A percentile compares a stretch with the other conserved stretches of the same genome.
phyloP scores from a whole-genome alignment of 2,888 invertebrate species.

The Chromoteleia sp. region DNA sequence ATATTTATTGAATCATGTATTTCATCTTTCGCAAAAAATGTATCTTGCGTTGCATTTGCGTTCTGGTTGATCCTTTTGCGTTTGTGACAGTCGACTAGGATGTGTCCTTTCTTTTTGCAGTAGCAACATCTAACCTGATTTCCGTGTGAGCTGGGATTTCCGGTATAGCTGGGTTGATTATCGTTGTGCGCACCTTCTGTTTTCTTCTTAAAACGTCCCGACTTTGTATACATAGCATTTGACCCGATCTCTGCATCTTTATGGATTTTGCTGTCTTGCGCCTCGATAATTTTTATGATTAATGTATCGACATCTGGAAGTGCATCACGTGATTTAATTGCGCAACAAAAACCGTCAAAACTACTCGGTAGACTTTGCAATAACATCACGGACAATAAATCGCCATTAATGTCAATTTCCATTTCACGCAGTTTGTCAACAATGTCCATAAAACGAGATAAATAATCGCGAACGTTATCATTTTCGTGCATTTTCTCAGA shows the following conservation, averaged over 20 bases:
- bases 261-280: background rate
- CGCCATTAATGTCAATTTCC: constrained; percentile 63
- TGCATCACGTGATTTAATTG: background rate
- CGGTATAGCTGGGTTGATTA: background rate
- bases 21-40: no score
- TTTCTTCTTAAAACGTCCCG: no score
- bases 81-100: background rate
- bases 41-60: background rate
- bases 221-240: background rate
- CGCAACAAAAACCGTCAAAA: constrained; percentile 1
- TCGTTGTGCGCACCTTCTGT: no score
- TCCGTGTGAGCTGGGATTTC: no score
- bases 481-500: constrained; percentile 60
- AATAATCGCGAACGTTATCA: constrained; percentile 77
- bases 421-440: constrained; percentile 62
- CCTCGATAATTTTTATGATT: constrained; percentile 8
- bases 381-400: constrained; percentile 27
- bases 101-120: background rate
- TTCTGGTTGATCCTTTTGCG: background rate
- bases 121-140: no score
- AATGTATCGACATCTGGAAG: background rate
- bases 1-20: background rate
- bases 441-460: constrained; percentile 55
- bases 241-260: background rate
- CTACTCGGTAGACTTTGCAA: constrained; percentile 32